phyloP scores from a whole-genome alignment of 1,140 invertebrate species.

The Pogonomyrmex californicus region DNA sequence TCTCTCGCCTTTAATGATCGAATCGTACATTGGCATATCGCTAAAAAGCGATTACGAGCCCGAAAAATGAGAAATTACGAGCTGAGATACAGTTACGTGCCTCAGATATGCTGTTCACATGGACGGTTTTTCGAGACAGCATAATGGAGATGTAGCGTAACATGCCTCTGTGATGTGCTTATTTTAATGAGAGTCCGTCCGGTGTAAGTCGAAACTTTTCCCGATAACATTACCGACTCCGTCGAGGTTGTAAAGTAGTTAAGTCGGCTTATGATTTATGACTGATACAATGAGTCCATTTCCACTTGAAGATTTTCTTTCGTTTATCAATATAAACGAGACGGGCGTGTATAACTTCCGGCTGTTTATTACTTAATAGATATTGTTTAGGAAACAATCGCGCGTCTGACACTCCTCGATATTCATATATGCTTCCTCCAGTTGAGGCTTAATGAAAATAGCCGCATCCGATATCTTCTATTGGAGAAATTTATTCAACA shows the following conservation, averaged over 20 bases:
- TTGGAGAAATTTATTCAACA: slow-evolving; percentile 1
- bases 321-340: slow-evolving; percentile 29
- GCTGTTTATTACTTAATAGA: slow-evolving; percentile 27
- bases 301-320: slow-evolving; percentile 42
- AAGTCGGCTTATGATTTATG: slow-evolving; percentile 72
- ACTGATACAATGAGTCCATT: slow-evolving; percentile 60
- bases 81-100: slow-evolving; percentile 25
- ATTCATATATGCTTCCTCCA: no score
- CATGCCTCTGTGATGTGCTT: slow-evolving; percentile 50
- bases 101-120: slow-evolving; percentile 47
- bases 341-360: not conserved
- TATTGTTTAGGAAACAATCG: slow-evolving; percentile 14
- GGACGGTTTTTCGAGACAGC: slow-evolving; percentile 57
- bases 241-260: slow-evolving; percentile 72
- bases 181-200: slow-evolving; percentile 68
- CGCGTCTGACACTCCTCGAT: not conserved
- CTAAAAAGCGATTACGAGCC: slow-evolving; percentile 33
- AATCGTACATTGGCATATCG: slow-evolving; percentile 34
- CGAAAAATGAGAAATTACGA: slow-evolving; percentile 28
- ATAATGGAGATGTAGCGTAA: slow-evolving; percentile 64
- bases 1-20: slow-evolving; percentile 11
- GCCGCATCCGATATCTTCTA: slow-evolving; percentile 1
- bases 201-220: slow-evolving; percentile 67
- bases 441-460: not conserved
- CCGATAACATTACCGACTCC: slow-evolving; percentile 69